Evolutionary conservation across 2,797 vertebrate genomes (phyloP), one percentile per base, ranked within the genome.

Genomic region (Muscicapa striata): DNA sequence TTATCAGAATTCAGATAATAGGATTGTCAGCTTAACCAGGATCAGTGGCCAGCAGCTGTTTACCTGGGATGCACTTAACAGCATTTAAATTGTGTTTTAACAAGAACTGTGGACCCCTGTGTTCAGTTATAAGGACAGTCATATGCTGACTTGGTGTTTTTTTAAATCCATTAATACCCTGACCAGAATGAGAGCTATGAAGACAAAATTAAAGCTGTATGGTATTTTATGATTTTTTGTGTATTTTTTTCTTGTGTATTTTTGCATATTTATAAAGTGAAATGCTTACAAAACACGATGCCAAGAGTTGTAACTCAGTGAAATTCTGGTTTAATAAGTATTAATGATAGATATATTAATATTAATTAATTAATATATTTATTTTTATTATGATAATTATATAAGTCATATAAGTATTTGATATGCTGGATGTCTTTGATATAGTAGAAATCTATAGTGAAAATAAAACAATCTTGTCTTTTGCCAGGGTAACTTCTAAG

Each of bases 21-120:
- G 54, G 36, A 67, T 92, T 92, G 62, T 55, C 64, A 83, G 72
- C 62, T 96, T 92, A 89, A 77, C 29, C 32, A 40, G 78, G 51
- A 67, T 89, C 62, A 69, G 36, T 59, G 26, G 11, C 40, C 40
- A 80, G 51, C 43, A 93, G 36, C 45, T 83, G 61, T 92, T 94
- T 94, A 83, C 64, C 46, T 90, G 80, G 79, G 74, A 90, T 94
- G 27, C 26, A 38, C 68, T 85, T 90, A 89, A 63, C 36, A 75
- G n/a, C 36, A 52, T 89, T 96, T 80, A 69, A 94, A 75, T 59
- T 92, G 20, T 78, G 6, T 89, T 89, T 74, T 89, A 54, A 54
- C 29, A 79, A 52, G 61, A 77, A 29, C n/a, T 80, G 20, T 58
- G 68, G 85, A 90, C 45, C 43, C 24, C 82, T 45, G 13, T 81